phyloP scores from a whole-genome alignment of 2,797 vertebrate species.

The Leptatherina wallacei region DNA sequence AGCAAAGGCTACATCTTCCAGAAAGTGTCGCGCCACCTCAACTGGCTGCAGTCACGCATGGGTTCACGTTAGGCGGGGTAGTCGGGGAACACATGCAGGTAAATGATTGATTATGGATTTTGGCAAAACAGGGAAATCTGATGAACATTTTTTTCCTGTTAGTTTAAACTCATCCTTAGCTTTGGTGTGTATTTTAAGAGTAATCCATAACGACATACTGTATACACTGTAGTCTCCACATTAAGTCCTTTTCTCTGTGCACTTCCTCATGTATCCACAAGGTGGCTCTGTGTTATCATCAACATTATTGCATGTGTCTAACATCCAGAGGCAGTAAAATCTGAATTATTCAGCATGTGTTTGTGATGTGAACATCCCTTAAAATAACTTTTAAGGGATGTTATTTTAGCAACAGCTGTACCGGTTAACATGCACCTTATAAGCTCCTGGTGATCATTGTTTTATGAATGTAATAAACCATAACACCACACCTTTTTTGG shows the following conservation, averaged over 20 bases:
- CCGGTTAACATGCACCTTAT: constrained; percentile 40
- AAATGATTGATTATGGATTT: background rate
- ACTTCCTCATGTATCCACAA: constrained; percentile 60
- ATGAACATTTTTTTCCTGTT: constrained; percentile 19
- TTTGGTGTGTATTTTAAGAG: constrained; percentile 14
- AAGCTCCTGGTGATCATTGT: constrained; percentile 43
- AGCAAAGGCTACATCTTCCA: constrained; percentile 80
- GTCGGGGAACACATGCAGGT: constrained; percentile 4
- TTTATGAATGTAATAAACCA: constrained; percentile 68
- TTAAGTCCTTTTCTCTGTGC: background rate
- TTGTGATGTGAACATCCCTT: constrained; percentile 45
- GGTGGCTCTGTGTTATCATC: constrained; percentile 56
- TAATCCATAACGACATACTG: constrained; percentile 9
- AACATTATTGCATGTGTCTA: constrained; percentile 1
- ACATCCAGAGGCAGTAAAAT: constrained; percentile 22
- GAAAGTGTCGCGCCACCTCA: constrained; percentile 81
- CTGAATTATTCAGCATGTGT: constrained; percentile 65
- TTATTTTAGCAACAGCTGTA: constrained; percentile 42
- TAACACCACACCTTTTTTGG: constrained; percentile 33
- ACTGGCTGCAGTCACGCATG: constrained; percentile 77
- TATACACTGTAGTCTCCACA: background rate
- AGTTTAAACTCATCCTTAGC: constrained; percentile 3
- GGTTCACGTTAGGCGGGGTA: constrained; percentile 39
- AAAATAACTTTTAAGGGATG: constrained; percentile 38
- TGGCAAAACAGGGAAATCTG: constrained; percentile 32